phyloP scores from a whole-genome alignment of 2,797 vertebrate genomes.

The Echeneis naucrates region DNA sequence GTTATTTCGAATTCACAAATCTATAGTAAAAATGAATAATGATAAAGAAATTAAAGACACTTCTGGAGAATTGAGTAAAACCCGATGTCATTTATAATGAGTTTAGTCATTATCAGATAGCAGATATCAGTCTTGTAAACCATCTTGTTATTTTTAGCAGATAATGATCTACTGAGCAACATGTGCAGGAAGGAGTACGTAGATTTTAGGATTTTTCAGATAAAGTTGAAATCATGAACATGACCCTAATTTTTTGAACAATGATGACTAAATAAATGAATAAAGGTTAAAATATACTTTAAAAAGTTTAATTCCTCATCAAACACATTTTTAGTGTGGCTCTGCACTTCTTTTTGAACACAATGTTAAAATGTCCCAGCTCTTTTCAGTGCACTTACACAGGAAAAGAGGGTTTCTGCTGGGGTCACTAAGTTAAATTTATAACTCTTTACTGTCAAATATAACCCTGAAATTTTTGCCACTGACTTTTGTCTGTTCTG shows the following conservation, averaged over 20 bases:
- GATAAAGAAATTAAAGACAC: neutral
- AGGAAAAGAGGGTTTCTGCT: neutral
- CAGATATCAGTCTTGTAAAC: neutral
- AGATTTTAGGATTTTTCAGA: neutral
- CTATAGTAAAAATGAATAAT: too few species aligned
- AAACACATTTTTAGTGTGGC: neutral
- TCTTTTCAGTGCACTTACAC: neutral
- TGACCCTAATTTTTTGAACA: neutral
- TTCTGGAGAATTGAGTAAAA: neutral
- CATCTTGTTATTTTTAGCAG: conserved; percentile 24
- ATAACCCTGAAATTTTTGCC: neutral
- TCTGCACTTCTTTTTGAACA: neutral
- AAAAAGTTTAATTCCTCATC: too few species aligned
- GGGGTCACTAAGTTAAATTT: neutral
- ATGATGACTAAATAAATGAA: too few species aligned
- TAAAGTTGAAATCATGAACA: neutral
- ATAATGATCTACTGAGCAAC: neutral
- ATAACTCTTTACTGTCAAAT: neutral
- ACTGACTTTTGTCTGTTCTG: neutral
- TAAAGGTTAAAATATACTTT: neutral
- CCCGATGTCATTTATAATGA: neutral
- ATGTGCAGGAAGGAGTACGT: neutral
- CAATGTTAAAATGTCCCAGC: neutral
- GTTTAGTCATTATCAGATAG: neutral
- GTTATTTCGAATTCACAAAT: too few species aligned